Percentiles rank a stretch among this genome's conserved stretches.
phyloP scores from a whole-genome alignment of 2,113 vertebrate species.

The Scophthalmus maximus region DNA sequence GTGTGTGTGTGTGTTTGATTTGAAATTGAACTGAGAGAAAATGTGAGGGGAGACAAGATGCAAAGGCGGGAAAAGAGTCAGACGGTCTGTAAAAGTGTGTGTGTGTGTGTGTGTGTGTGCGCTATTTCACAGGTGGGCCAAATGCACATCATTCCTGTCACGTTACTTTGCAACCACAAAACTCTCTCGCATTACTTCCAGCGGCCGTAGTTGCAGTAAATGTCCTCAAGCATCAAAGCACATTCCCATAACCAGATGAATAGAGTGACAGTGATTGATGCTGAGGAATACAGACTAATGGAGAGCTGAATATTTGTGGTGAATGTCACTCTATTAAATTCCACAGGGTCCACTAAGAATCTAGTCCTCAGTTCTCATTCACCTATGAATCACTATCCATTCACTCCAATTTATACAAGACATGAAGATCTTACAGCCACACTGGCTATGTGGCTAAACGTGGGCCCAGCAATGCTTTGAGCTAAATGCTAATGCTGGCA shows the following conservation, averaged over 20 bases:
- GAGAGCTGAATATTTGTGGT: slow-evolving; percentile 30
- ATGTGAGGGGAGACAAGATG: slow-evolving; percentile 9
- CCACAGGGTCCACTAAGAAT: not conserved
- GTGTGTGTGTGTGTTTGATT: slow-evolving; percentile 4
- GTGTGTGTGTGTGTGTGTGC: slow-evolving; percentile 12
- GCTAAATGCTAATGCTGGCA: not conserved
- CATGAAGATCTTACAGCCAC: not conserved
- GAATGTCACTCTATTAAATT: slow-evolving; percentile 24
- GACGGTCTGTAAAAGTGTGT: not conserved
- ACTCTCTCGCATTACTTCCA: slow-evolving; percentile 29
- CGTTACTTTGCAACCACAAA: slow-evolving; percentile 46
- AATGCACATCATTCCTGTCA: slow-evolving; percentile 42
- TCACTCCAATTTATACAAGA: not conserved
- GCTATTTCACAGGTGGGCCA: slow-evolving; percentile 40
- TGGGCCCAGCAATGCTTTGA: not conserved
- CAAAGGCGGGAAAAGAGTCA: not conserved
- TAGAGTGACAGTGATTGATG: slow-evolving; percentile 14
- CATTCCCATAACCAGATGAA: slow-evolving; percentile 26
- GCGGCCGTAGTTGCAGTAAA: slow-evolving; percentile 22
- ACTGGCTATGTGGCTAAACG: not conserved
- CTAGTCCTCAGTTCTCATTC: not conserved
- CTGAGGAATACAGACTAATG: slow-evolving; percentile 12
- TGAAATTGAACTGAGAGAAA: too few relatives aligned
- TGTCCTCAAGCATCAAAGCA: slow-evolving; percentile 36
- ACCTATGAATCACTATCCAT: slow-evolving; percentile 25